Conservation (phyloP, 2,888 invertebrate species). For the Synergus itoensis region DNA sequence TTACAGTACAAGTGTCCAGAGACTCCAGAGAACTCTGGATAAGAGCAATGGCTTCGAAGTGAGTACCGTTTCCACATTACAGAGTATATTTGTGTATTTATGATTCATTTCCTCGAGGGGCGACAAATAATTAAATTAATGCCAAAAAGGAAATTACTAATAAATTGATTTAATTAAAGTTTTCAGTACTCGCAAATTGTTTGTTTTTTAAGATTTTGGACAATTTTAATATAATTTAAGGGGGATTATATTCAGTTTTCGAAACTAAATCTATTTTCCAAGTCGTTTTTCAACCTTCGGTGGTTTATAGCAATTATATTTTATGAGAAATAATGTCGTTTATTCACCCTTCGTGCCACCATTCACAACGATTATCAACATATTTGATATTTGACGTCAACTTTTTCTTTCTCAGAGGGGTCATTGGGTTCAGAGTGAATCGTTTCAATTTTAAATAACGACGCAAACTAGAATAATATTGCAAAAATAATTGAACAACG, state of each 20-base stretch:
- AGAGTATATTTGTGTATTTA: background rate
- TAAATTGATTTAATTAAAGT: background rate
- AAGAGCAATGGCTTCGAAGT: constrained; percentile 48
- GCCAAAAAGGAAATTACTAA: background rate
- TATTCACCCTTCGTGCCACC: constrained; percentile 2
- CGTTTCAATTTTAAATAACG: background rate
- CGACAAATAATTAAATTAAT: background rate
- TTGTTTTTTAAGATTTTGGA: background rate
- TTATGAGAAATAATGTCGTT: background rate
- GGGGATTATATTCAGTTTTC: too few species aligned
- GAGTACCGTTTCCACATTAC: background rate
- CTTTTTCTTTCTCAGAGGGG: constrained; percentile 24
- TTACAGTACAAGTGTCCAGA: constrained; percentile 52
- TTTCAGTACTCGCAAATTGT: background rate
- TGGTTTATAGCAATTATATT: background rate
- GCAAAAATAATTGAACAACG: background rate
- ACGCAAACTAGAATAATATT: background rate
- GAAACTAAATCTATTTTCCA: background rate
- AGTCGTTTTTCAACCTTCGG: background rate
- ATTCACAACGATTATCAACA: constrained; percentile 11
- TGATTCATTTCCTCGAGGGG: background rate
- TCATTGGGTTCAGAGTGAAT: constrained; percentile 13
- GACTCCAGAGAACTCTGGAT: constrained; percentile 10
- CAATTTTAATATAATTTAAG: too few species aligned
- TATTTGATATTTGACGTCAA: constrained; percentile 16